phyloP scores from a whole-genome alignment of 2,113 vertebrate species.

The Scatophagus argus region DNA sequence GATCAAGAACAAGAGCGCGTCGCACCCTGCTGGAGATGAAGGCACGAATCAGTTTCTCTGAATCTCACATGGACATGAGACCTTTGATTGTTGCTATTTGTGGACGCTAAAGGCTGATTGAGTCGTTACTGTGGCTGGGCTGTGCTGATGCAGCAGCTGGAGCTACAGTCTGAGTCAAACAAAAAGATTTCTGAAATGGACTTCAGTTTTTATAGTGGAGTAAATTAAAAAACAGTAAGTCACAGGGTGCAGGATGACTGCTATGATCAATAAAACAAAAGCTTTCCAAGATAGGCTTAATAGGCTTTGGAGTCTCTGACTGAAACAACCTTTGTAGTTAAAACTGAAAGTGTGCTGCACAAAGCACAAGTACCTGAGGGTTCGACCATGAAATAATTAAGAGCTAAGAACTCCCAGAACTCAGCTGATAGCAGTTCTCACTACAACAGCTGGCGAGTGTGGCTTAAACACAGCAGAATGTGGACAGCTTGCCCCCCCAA shows the following conservation, averaged over 20 bases:
- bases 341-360: not conserved
- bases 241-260: not conserved
- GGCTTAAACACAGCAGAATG: not conserved
- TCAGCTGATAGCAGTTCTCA: not conserved
- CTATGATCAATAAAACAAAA: not conserved
- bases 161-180: conserved; percentile 7
- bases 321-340: not conserved
- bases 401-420: not conserved
- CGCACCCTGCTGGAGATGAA: conserved; percentile 51
- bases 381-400: conserved; percentile 11
- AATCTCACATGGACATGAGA: conserved; percentile 9
- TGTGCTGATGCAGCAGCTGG: not conserved
- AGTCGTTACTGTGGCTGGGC: not conserved
- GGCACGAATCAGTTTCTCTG: conserved; percentile 19
- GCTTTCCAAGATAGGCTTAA: not conserved
- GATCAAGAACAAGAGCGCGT: conserved; percentile 36
- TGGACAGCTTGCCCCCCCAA: conserved; percentile 24
- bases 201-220: not conserved
- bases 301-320: not conserved
- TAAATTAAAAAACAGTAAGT: not conserved
- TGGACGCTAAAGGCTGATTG: conserved; percentile 12
- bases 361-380: conserved; percentile 6
- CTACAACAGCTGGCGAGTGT: conserved; percentile 2
- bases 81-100: conserved; percentile 28
- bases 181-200: not conserved